These are phyloP conservation scores for Stegodyphus mimosarum DNA, from an alignment of 1,140 invertebrate genomes.

Conservation along the genomic window DNA sequence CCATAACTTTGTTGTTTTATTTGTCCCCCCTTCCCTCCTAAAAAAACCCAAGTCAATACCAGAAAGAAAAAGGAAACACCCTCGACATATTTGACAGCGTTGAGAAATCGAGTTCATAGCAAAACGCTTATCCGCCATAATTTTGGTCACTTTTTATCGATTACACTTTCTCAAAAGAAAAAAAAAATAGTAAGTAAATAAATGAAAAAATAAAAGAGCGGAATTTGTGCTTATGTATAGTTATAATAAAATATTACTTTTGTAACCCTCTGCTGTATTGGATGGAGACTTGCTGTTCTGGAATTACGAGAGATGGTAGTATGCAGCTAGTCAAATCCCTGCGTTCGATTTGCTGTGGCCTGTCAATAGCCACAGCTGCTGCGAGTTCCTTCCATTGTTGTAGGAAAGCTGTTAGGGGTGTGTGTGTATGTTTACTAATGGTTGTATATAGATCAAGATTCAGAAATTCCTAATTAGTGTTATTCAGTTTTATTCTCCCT, in stretches of 20 bases:
- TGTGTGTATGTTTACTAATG: neutral
- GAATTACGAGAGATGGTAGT: no score
- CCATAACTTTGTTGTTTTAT: conserved; percentile 32
- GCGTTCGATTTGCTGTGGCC: neutral
- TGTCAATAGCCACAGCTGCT: conserved; percentile 54
- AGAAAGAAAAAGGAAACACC: neutral
- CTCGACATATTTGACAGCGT: neutral
- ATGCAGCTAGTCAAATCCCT: no score
- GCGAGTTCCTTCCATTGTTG: neutral
- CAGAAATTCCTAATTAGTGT: no score
- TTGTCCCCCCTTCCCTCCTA: no score
- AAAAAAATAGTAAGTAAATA: no score
- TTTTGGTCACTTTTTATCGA: neutral
- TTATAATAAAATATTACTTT: no score
- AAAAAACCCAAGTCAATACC: neutral
- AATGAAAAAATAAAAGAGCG: no score
- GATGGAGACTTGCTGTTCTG: no score
- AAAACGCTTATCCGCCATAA: conserved; percentile 5
- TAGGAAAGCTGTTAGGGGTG: neutral
- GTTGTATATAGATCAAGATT: no score
- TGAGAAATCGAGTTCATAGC: conserved; percentile 4
- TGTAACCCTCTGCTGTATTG: no score
- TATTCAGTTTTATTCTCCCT: no score
- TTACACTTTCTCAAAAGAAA: neutral
- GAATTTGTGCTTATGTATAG: no score